phyloP scores from a whole-genome alignment of 1,140 invertebrate genomes.

The Macrobrachium rosenbergii region DNA sequence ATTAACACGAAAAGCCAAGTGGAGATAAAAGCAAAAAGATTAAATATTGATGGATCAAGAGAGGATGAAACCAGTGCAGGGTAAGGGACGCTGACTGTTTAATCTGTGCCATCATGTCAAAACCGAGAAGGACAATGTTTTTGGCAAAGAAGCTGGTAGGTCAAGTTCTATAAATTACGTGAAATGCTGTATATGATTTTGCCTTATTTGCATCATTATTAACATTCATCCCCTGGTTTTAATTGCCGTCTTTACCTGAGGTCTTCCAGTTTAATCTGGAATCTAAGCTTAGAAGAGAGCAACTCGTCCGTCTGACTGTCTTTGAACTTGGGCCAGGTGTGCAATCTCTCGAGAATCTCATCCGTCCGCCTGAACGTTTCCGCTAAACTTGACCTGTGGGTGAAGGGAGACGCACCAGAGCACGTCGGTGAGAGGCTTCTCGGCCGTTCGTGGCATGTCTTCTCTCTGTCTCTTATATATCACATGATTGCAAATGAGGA shows the following conservation, averaged over 20 bases:
- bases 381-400: conserved; percentile 6
- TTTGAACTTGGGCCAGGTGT: conserved; percentile 32
- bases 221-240: background rate
- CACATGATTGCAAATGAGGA: too few species aligned
- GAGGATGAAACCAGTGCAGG: too few species aligned
- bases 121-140: too few species aligned
- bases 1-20: too few species aligned
- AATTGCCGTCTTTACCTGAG: background rate
- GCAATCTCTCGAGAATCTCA: conserved; percentile 3
- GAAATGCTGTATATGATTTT: too few species aligned
- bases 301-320: background rate
- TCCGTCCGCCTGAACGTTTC: conserved; percentile 31
- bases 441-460: too few species aligned
- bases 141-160: too few species aligned
- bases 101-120: background rate
- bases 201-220: too few species aligned
- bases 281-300: conserved; percentile 32
- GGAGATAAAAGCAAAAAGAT: too few species aligned
- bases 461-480: too few species aligned
- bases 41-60: too few species aligned
- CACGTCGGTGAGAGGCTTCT: background rate
- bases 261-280: conserved; percentile 39
- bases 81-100: background rate
- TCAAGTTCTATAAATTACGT: too few species aligned
- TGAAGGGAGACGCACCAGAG: background rate